Conservation (phyloP, 2,797 vertebrate genomes). For the Graptemys geographica region DNA sequence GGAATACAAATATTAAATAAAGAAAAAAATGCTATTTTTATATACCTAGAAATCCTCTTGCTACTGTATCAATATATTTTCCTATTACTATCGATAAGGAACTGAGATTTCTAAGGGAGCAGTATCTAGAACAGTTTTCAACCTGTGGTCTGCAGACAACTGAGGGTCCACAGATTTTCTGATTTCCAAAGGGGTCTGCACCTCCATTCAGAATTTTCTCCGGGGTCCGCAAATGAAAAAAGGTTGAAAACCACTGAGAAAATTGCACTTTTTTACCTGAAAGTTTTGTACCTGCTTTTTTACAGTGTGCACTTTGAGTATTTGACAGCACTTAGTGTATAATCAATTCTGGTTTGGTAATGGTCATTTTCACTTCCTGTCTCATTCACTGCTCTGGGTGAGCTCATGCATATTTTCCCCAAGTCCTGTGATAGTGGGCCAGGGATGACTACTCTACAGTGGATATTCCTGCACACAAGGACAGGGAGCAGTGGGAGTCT, state of each 20-base stretch:
- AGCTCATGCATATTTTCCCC: neutral
- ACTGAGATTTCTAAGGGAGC: neutral
- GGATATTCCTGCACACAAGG: neutral
- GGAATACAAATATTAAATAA: neutral
- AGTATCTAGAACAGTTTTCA: neutral
- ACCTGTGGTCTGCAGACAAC: too few species aligned
- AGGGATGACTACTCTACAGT: neutral
- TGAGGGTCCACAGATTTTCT: too few species aligned
- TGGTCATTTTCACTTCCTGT: neutral
- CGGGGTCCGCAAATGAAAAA: too few species aligned
- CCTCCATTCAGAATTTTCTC: too few species aligned
- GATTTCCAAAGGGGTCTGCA: too few species aligned
- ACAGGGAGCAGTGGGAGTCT: neutral
- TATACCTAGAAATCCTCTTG: neutral
- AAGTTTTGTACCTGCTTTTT: neutral
- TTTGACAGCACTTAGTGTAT: neutral
- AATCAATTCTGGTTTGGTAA: neutral
- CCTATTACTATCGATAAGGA: neutral
- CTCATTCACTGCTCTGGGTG: neutral
- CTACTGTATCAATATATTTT: too few species aligned
- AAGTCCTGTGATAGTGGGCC: neutral
- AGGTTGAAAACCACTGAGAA: neutral
- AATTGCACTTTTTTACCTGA: neutral
- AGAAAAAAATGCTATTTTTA: neutral
- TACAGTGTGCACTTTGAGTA: accelerated